Percentiles rank a stretch among this genome's conserved stretches.
Evolutionary conservation across 2,888 invertebrate species (phyloP).

Genomic region (Aphidoletes aphidimyza): DNA sequence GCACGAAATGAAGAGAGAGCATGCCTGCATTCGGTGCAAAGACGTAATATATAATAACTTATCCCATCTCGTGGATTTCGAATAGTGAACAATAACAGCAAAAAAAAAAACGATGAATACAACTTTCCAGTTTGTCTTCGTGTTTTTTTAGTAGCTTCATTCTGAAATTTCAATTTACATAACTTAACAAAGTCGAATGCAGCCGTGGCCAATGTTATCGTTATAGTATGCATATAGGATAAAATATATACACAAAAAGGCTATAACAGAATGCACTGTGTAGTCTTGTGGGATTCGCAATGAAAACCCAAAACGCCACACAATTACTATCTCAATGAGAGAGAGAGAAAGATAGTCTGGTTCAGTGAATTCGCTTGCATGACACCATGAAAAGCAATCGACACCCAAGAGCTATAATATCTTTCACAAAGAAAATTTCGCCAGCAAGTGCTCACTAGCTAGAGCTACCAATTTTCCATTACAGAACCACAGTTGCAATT

Average conservation of each 20-base stretch:
- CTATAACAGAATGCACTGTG: too few relatives aligned
- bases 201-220: conserved; percentile 30
- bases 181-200: conserved; percentile 25
- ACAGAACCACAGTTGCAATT: not conserved
- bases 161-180: conserved; percentile 38
- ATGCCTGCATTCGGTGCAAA: not conserved
- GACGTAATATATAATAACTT: not conserved
- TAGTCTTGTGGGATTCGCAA: too few relatives aligned
- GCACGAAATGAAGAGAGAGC: conserved; percentile 26
- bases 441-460: not conserved
- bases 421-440: conserved; percentile 14
- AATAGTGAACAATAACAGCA: conserved; percentile 18
- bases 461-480: conserved; percentile 12
- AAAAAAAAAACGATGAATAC: not conserved
- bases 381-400: not conserved
- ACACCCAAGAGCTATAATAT: conserved; percentile 11
- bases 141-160: not conserved
- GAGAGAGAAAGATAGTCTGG: too few relatives aligned
- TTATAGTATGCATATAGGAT: not conserved
- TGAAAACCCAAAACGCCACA: not conserved
- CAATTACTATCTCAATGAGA: not conserved
- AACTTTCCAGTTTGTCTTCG: not conserved
- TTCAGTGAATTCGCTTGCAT: not conserved
- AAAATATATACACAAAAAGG: too few relatives aligned
- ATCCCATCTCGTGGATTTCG: not conserved